These are phyloP conservation scores for Tetragonula carbonaria DNA, from an alignment of 2,888 invertebrate genomes.

Conservation along the genomic window DNA sequence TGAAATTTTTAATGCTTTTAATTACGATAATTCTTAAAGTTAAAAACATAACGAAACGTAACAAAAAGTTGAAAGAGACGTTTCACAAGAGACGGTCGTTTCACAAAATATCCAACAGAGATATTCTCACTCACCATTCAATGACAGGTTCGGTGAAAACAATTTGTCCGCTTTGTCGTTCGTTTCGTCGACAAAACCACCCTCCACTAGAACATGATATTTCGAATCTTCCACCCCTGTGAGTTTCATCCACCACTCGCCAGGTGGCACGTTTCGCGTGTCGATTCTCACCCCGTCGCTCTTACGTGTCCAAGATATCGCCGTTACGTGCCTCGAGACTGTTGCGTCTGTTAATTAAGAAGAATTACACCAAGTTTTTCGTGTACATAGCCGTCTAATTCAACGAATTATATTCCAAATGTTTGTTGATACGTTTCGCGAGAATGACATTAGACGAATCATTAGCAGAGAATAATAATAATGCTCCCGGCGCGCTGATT, in stretches of 20 bases:
- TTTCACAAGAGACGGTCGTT: neutral
- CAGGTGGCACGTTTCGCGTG: slow-evolving; percentile 74
- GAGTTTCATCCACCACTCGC: slow-evolving; percentile 74
- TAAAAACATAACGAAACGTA: too few species aligned
- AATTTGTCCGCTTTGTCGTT: neutral
- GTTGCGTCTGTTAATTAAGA: slow-evolving; percentile 46
- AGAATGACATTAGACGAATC: neutral
- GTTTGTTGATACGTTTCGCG: neutral
- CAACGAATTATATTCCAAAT: neutral
- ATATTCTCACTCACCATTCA: slow-evolving; percentile 33
- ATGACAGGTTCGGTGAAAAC: neutral
- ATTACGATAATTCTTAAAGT: too few species aligned
- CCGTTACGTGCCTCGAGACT: slow-evolving; percentile 45
- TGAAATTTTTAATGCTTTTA: too few species aligned
- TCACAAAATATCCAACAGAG: neutral
- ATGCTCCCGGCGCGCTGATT: neutral
- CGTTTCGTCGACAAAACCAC: neutral
- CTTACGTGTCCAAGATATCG: slow-evolving; percentile 70
- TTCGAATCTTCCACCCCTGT: slow-evolving; percentile 69
- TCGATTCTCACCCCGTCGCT: slow-evolving; percentile 69
- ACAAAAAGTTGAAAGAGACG: neutral
- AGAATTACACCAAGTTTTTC: neutral
- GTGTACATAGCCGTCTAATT: neutral
- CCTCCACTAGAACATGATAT: slow-evolving; percentile 62
- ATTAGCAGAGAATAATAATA: neutral